Base-by-base conservation (phyloP, 2,113 vertebrate genomes). In the Crotophaga sulcirostris region DNA sequence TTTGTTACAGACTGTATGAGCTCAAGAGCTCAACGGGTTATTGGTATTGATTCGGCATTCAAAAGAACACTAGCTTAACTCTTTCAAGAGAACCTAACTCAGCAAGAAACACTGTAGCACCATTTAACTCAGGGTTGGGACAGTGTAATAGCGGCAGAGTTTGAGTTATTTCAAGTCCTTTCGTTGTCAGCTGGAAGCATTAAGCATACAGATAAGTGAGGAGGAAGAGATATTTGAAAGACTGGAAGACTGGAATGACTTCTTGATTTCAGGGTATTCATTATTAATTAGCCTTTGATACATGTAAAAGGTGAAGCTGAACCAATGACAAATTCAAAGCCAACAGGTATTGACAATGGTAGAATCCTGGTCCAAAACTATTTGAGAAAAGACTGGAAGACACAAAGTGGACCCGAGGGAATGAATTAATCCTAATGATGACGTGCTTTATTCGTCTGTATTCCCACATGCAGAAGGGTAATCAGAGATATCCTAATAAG, bases 41-140 rank as follows among this genome's bases (percentile, higher is more conserved):
- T 89, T 88, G 76, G 45, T 87, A 96, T 90, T 90, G 90, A 94
- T 95, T 94, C 75, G 78, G 44, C 73, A 96, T 88, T 86, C 77
- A 93, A 70, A 90, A 80, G 80, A 94, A 73, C 82, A 84, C 51
- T 76, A 84, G 26, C 14, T 33, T 85, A 34, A 75, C 36, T 64
- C 72, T 76, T 94, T 93, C 49, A 91, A 75, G 70, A 47, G 68
- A 74, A 1, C 40, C 74, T 58, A 85, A 76, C 81, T 93, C 91
- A 76, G 87, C 76, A 90, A 94, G 77, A 86, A 90, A 84, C 26
- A 69, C 20, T 59, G 76, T 28, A 83, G 78, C 47, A 78, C 56
- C 44, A 60, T 60, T 90, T 75, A 56, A 52, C 47, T 42, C 2
- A 3, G 44, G 19, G 34, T 47, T 80, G n/a, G 51, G 87, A 76